Conservation (phyloP, 2,888 invertebrate species). For the Alloplasta piceator region DNA sequence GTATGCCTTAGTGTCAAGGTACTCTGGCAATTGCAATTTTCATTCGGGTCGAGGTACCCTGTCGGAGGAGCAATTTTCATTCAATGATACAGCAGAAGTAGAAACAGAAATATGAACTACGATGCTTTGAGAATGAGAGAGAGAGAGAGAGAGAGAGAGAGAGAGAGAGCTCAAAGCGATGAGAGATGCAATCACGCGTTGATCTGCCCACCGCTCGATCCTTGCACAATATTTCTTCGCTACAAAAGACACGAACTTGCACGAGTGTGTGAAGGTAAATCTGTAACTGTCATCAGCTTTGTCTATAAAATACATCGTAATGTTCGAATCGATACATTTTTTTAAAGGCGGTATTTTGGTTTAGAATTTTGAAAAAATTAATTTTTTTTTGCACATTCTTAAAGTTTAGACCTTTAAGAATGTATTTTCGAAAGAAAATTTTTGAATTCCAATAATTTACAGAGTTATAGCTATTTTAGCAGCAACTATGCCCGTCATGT, state of each 20-base stretch:
- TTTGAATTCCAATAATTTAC: background rate
- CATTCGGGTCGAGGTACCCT: slow-evolving; percentile 42
- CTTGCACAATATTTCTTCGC: slow-evolving; percentile 28
- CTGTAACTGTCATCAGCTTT: background rate
- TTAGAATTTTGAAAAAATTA: no score
- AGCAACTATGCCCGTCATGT: no score
- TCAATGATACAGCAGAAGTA: slow-evolving; percentile 53
- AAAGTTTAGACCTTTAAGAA: no score
- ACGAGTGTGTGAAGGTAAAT: background rate
- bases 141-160: slow-evolving; percentile 4
- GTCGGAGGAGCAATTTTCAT: slow-evolving; percentile 49
- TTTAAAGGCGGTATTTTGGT: no score
- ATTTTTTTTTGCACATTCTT: no score
- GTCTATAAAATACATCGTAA: no score
- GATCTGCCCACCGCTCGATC: slow-evolving; percentile 37
- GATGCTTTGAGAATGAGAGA: slow-evolving; percentile 9
- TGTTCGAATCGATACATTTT: no score
- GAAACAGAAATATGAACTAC: slow-evolving; percentile 2
- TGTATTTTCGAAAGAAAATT: no score
- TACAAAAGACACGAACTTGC: background rate
- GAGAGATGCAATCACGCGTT: slow-evolving; percentile 39
- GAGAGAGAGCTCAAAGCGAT: slow-evolving; percentile 1
- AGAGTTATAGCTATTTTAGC: background rate
- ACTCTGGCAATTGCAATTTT: slow-evolving; percentile 30
- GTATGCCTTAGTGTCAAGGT: slow-evolving; percentile 36